Base-by-base conservation (phyloP, 2,113 vertebrate species). In the Anolis carolinensis region DNA sequence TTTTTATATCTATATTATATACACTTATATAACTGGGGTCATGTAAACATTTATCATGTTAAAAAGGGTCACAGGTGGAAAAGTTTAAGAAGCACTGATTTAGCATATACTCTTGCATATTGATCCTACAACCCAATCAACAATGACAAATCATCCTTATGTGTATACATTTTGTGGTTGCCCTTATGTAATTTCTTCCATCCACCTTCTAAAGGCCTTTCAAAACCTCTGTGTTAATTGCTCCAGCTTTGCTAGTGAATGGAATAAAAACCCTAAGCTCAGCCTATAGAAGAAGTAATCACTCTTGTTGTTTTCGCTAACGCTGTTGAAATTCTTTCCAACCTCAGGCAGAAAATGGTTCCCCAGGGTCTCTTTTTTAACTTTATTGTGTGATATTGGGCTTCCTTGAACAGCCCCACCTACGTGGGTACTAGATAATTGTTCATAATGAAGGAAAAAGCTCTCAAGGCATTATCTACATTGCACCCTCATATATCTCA, bases 401-500 rank as follows among this genome's bases (percentile, higher is more conserved):
- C 70, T 90, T 83, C 32, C 81, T 88, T 67, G 83, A 80, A 89
- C 89, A 92, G 86, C 75, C 83, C 89, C 85, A 86, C 48, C 9
- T 75, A 55, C 9, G 84, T 93, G 84, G 81, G 79, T 52, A n/a
- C 83, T 86, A 86, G 20, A 32, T 86, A 89, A 86, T 89, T 89
- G 14, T 81, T 91, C 81, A 86, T 67, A 74, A 52, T 75, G 81
- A 92, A 30, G 84, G 79, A 86, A 55, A 92, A 79, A 39, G 62
- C 65, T 87, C 82, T 75, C 83, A 25, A 79, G 81, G 48, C 25
- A 81, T 63, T 91, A 67, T 80, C 65, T 63, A 32, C 80, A 85
- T 82, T 76, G 93, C 80, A 89, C 77, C 39, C 79, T 90, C 85
- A 83, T 75, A 78, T 23, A 87, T 89, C 89, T 84, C 86, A 84